Evolutionary conservation across 2,113 vertebrate genomes (phyloP), one percentile per base, ranked within the genome.

Genomic region (Myanophis thanlyinensis): DNA sequence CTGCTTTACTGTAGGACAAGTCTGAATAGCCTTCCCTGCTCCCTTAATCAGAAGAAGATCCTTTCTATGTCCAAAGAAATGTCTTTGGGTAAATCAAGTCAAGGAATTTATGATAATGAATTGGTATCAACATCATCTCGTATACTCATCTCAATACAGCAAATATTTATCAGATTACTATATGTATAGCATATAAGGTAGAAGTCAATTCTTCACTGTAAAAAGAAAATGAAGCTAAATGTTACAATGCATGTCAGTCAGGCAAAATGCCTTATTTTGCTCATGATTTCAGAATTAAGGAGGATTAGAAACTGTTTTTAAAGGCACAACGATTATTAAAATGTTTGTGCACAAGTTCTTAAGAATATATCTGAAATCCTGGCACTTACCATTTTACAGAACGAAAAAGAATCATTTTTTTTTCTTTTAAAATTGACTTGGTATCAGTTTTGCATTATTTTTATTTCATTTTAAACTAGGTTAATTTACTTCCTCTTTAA

Each of bases 351-450:
- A 3, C 52, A 92, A 91, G 35, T 84, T 84, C 23, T 85, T 44
- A 4, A 3, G 92, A 0, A 25, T 88, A 52, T 48, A 40, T 44
- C 10, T 91, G 52, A 49, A 94, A 91, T 95, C 88, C 48, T 1
- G 0, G 8, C 87, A 48, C 6, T n/a, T 9, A 85, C 94, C 12
- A 85, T 44, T 56, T 85, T 2, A 12, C 18, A 27, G n/a, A 2
- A 85, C 94, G 91, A 53, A 59, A 91, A 93, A 91, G 47, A 18
- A 84, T 93, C 80, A 30, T 92, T 87, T 88, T 90, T 94, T 89
- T 0, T 47, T 90, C 90, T 93, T 86, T 52, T 85, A 95, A 90
- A 51, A 86, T 27, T 30, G 67, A 22, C 90, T 59, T 59, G 1
- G 73, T 51, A 86, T 5, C 9, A 86, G 25, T 93, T 92, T 23